These are phyloP conservation scores for Streblospio benedicti DNA, from an alignment of 1,140 invertebrate genomes.

Conservation along the genomic window DNA sequence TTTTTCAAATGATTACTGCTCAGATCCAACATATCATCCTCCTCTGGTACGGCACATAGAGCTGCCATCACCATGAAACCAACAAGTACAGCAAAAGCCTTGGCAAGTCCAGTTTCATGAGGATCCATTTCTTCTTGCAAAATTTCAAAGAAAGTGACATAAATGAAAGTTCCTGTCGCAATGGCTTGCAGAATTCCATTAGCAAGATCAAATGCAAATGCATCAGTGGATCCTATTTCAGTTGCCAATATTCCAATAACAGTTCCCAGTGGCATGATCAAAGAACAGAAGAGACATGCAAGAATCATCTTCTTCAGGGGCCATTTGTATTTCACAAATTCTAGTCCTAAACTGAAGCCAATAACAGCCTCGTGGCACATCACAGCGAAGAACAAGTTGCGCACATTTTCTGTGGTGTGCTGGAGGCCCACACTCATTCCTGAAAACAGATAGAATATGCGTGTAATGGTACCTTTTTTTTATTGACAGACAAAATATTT, in stretches of 20 bases:
- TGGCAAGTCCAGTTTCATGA: constrained; percentile 11
- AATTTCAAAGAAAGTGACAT: constrained; percentile 86
- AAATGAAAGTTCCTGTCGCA: constrained; percentile 81
- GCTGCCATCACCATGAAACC: constrained; percentile 16
- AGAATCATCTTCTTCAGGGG: constrained; percentile 17
- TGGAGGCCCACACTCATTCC: constrained; percentile 48
- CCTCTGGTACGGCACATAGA: constrained; percentile 10
- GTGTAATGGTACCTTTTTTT: too few relatives aligned
- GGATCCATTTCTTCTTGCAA: constrained; percentile 54
- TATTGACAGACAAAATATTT: too few relatives aligned
- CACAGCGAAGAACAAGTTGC: constrained; percentile 45
- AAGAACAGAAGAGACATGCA: constrained; percentile 47
- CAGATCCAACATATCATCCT: too few relatives aligned
- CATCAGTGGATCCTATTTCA: constrained; percentile 39
- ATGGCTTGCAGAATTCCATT: constrained; percentile 57
- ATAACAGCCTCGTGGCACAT: constrained; percentile 47
- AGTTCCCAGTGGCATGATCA: constrained; percentile 59
- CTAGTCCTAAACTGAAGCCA: constrained; percentile 46
- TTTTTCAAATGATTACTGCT: too few relatives aligned
- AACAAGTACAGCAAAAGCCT: constrained; percentile 7
- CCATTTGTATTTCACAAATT: constrained; percentile 33
- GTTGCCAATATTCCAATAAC: constrained; percentile 53
- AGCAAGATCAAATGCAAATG: constrained; percentile 36
- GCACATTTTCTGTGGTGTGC: constrained; percentile 23
- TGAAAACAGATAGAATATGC: too few relatives aligned